These are phyloP conservation scores for Chrysomela aeneicollis DNA, from an alignment of 2,888 invertebrate genomes.

Conservation along the genomic window DNA sequence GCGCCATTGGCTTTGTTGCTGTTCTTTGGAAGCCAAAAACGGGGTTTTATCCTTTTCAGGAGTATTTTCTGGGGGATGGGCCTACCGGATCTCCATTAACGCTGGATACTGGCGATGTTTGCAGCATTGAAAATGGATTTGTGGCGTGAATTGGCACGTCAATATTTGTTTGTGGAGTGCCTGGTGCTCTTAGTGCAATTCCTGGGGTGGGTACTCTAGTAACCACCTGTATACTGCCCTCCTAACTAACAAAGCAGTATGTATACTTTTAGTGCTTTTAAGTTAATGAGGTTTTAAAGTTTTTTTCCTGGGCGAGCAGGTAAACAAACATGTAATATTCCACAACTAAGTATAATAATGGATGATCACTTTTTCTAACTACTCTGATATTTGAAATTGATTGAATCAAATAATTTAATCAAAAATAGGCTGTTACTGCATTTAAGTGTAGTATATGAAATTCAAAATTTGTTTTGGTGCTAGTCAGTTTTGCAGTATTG, in stretches of 20 bases:
- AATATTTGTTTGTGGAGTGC: no score
- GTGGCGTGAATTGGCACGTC: no score
- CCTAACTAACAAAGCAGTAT: conserved; percentile 10
- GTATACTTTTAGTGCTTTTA: conserved; percentile 12
- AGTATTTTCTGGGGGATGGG: no score
- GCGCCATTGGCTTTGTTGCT: no score
- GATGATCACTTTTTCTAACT: conserved; percentile 18
- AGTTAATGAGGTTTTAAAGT: conserved; percentile 14
- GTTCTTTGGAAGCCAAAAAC: no score
- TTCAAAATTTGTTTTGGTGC: conserved; percentile 17
- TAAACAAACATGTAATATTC: conserved; percentile 16
- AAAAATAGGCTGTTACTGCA: not conserved
- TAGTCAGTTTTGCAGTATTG: conserved; percentile 17
- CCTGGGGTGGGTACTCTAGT: no score
- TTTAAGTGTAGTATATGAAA: not conserved
- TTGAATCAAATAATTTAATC: conserved; percentile 10
- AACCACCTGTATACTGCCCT: no score
- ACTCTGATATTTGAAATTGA: conserved; percentile 18
- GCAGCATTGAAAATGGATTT: no score
- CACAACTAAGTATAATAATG: conserved; percentile 18
- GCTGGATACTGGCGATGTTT: no score
- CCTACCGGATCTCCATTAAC: no score
- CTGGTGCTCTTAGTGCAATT: no score
- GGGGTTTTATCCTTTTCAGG: no score
- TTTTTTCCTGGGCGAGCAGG: conserved; percentile 17